A percentile compares a stretch with the other conserved stretches of the same genome.
Evolutionary conservation across 2,797 vertebrate genomes (phyloP).

Genomic region (Aldrovandia affinis): DNA sequence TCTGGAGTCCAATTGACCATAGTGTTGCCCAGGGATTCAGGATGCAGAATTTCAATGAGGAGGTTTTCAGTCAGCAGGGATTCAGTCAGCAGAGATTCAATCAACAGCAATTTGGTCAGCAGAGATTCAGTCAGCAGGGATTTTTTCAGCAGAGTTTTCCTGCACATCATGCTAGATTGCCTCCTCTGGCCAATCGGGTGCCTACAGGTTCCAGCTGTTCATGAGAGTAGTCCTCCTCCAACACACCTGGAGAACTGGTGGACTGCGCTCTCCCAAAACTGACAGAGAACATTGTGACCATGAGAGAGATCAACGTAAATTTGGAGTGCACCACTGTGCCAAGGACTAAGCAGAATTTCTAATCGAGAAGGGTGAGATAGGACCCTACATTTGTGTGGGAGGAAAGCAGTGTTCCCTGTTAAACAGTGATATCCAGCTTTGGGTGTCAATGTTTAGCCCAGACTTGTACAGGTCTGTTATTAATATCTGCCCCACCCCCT

Average conservation of each 20-base stretch:
- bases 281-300: background rate
- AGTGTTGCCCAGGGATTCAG: background rate
- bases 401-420: background rate
- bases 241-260: background rate
- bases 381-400: background rate
- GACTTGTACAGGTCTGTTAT: conserved; percentile 61
- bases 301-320: background rate
- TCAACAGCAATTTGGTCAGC: too few relatives aligned
- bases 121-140: too few relatives aligned
- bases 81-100: too few relatives aligned
- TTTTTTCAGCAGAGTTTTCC: background rate
- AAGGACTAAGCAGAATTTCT: too few relatives aligned
- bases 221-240: background rate
- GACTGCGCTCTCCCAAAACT: too few relatives aligned
- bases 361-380: background rate
- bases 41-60: background rate
- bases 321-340: too few relatives aligned
- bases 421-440: conserved; percentile 36
- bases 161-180: background rate
- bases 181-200: background rate
- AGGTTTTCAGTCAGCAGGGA: too few relatives aligned
- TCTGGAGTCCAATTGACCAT: background rate
- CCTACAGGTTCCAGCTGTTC: background rate
- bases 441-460: conserved; percentile 47
- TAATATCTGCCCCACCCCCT: conserved; percentile 47